phyloP scores from a whole-genome alignment of 92 coral and sea anemone genomes.

The Porites divaricata region DNA sequence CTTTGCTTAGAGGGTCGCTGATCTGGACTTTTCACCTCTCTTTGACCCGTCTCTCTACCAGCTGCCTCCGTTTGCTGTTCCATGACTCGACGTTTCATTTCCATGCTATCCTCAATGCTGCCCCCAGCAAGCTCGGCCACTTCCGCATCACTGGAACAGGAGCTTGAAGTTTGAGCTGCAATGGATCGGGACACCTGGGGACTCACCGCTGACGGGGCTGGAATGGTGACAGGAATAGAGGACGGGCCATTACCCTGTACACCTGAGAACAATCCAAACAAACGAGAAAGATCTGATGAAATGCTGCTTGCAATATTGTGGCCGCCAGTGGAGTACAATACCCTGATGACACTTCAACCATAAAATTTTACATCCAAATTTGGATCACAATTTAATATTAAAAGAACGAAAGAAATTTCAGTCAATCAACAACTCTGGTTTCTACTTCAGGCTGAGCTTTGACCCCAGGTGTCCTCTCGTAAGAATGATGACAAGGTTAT shows the following conservation, averaged over 20 bases:
- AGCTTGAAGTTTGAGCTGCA: slow-evolving; percentile 11
- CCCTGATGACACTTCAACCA: too few species aligned
- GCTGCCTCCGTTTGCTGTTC: background rate
- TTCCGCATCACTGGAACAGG: slow-evolving; percentile 47
- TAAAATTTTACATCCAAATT: too few species aligned
- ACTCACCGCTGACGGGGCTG: slow-evolving; percentile 15
- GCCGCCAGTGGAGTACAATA: too few species aligned
- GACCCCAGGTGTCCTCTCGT: too few species aligned
- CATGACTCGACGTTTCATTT: background rate
- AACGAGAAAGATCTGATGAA: too few species aligned
- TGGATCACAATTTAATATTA: too few species aligned
- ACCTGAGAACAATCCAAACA: slow-evolving; percentile 7
- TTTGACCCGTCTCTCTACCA: background rate
- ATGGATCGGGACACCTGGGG: background rate
- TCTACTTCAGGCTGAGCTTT: too few species aligned
- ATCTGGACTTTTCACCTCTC: background rate
- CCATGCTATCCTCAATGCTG: slow-evolving; percentile 67
- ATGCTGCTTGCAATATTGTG: too few species aligned
- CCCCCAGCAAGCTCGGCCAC: slow-evolving; percentile 65
- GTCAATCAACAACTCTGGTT: too few species aligned
- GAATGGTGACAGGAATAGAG: slow-evolving; percentile 34
- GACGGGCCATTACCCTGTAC: slow-evolving; percentile 20
- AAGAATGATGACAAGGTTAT: too few species aligned
- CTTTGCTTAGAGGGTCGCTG: background rate
- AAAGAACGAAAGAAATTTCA: too few species aligned